These are phyloP conservation scores for Cladopsammia gracilis DNA, from an alignment of 64 coral and sea anemone genomes.

Conservation along the genomic window DNA sequence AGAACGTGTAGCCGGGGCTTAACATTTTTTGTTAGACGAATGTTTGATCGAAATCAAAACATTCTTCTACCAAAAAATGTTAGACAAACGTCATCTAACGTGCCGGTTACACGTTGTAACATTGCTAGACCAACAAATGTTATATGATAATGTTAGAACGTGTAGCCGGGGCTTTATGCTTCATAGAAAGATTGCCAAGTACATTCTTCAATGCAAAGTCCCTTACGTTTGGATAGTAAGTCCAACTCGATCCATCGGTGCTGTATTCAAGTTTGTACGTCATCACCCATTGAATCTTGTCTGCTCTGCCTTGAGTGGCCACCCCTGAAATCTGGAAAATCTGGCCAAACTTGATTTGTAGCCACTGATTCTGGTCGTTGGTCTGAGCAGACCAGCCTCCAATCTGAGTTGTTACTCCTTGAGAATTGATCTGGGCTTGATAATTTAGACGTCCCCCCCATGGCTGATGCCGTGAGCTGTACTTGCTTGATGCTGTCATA, in stretches of 20 bases:
- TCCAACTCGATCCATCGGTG: constrained; percentile 30
- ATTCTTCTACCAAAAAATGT: too few species aligned
- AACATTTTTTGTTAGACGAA: too few species aligned
- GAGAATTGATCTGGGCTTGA: background rate
- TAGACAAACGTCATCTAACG: too few species aligned
- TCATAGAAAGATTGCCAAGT: too few species aligned
- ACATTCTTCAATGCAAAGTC: too few species aligned
- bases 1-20: too few species aligned
- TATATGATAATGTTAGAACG: too few species aligned
- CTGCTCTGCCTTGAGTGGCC: constrained; percentile 72
- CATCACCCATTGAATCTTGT: constrained; percentile 61
- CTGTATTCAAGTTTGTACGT: constrained; percentile 56
- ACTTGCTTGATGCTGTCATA: constrained; percentile 71
- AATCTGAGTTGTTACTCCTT: background rate
- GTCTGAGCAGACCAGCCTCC: constrained; percentile 64
- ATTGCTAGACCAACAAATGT: too few species aligned
- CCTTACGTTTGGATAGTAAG: constrained; percentile 22
- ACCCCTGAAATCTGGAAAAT: constrained; percentile 69
- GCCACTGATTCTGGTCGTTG: constrained; percentile 59
- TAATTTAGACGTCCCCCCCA: constrained; percentile 62
- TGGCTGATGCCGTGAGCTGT: background rate
- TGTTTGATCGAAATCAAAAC: too few species aligned
- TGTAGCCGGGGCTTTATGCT: too few species aligned
- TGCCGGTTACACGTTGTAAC: too few species aligned
- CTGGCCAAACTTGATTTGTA: constrained; percentile 45